These are phyloP conservation scores for Podilymbus podiceps DNA, from an alignment of 2,113 vertebrate genomes.

Conservation along the genomic window DNA sequence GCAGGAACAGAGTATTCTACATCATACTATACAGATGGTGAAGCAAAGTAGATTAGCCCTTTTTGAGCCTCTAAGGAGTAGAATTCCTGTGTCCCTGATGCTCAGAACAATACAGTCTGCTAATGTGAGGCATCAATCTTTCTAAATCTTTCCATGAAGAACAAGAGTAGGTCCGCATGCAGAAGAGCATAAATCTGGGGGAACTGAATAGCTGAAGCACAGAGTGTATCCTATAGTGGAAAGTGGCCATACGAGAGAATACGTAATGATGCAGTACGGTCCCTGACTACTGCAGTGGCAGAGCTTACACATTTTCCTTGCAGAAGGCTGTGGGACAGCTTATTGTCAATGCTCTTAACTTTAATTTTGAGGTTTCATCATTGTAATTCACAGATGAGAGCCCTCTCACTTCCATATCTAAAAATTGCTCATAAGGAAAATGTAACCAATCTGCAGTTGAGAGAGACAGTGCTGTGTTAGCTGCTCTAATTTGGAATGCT, in stretches of 20 bases:
- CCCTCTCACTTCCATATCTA: not conserved
- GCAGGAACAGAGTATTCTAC: not conserved
- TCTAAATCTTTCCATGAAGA: not conserved
- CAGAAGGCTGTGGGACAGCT: not conserved
- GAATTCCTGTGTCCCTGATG: not conserved
- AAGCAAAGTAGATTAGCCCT: not conserved
- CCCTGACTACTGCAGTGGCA: not conserved
- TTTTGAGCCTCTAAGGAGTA: not conserved
- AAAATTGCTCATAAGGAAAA: not conserved
- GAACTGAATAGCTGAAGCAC: not conserved
- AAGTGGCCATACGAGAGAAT: not conserved
- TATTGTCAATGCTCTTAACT: not conserved
- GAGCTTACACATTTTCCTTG: not conserved
- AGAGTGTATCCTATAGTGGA: not conserved
- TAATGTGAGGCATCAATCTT: not conserved
- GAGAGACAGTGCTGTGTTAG: not conserved
- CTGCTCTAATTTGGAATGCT: not conserved
- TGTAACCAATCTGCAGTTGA: not conserved
- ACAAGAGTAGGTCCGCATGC: not conserved
- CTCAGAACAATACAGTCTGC: not conserved
- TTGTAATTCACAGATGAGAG: not conserved
- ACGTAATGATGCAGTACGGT: not conserved
- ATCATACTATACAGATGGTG: not conserved
- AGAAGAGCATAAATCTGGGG: not conserved
- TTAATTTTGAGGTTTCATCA: not conserved